These are phyloP conservation scores for Saxidomus purpurata DNA, from an alignment of 1,140 invertebrate genomes.

Conservation along the genomic window DNA sequence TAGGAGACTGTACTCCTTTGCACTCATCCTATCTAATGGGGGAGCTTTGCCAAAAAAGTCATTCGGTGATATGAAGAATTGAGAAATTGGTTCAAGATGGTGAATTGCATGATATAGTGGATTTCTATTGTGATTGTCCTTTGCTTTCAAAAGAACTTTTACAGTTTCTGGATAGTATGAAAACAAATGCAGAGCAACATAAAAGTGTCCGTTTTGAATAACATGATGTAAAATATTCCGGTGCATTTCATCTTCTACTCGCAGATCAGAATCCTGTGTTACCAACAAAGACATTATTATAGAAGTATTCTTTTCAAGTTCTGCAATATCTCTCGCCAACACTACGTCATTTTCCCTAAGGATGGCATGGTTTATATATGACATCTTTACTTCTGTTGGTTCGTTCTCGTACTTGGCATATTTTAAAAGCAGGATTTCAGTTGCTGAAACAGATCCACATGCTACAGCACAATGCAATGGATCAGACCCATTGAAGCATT, in stretches of 20 bases:
- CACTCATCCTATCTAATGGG: background rate
- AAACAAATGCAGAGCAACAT: background rate
- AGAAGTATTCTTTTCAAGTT: background rate
- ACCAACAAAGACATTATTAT: background rate
- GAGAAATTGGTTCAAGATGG: background rate
- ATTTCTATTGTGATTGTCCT: background rate
- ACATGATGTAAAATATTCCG: background rate
- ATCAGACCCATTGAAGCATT: background rate
- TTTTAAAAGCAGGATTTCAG: background rate
- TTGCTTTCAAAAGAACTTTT: background rate
- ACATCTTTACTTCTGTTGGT: background rate
- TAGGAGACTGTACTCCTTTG: background rate
- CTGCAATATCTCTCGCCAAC: background rate
- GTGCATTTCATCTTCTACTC: background rate
- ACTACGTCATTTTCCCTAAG: background rate
- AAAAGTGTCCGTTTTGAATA: background rate
- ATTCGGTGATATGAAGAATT: background rate
- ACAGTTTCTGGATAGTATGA: background rate
- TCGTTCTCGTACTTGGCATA: background rate
- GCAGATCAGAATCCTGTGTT: background rate
- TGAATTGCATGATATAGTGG: background rate
- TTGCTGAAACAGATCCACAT: background rate
- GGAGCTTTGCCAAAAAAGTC: background rate
- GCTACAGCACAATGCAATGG: slow-evolving; percentile 12
- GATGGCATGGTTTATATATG: background rate